Base-by-base conservation (phyloP, 2,888 invertebrate genomes). In the Arctia plantaginis region DNA sequence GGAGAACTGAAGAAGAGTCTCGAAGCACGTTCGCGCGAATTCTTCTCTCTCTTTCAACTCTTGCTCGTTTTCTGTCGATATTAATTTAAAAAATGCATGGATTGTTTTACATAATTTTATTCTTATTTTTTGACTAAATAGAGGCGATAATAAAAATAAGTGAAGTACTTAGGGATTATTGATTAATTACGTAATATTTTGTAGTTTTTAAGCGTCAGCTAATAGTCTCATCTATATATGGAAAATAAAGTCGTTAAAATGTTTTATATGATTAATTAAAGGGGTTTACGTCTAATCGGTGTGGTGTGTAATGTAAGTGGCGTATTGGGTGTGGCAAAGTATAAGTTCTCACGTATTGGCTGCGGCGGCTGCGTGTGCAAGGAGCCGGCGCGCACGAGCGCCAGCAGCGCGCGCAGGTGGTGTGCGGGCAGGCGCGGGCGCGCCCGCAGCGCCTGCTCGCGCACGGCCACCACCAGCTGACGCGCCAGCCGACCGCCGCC, bases 1-100 rank as follows among this genome's bases (percentile, higher is more conserved):
- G 0, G 99, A 99, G 95, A 99, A 99, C 93, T 99, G 99, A 67
- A 99, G 96, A 39, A 99, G 95, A 0, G 99, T 99, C 93, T 99
- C 99, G 90, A 99, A 99, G 90, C 99, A 99, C 0, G 98, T 98
- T 89, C 99, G 98, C 66, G 99, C 99, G 94, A 99, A 99, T 90
- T 99, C 99, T 93, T 99, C 99, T 30, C 99, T 95, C 81, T 99
- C 96, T 77, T 98, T 97, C 79, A 97, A 94, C 88, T 98, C 98
- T 77, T 97, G 97, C 88, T 98, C 98, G 82, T 97, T 97, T 87
- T 97, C 98, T 96, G 91, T 66, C 1, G 20, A 39, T 6, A 69
- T 1, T 18, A 18, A 41, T 27, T 18, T 27, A 27, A 69, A 20
- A 41, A 3, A 27, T 1, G 44, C 15, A 15, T 66, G 0, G 6